Base-by-base conservation (phyloP, 1,140 invertebrate species). In the Brachionus sp. region DNA sequence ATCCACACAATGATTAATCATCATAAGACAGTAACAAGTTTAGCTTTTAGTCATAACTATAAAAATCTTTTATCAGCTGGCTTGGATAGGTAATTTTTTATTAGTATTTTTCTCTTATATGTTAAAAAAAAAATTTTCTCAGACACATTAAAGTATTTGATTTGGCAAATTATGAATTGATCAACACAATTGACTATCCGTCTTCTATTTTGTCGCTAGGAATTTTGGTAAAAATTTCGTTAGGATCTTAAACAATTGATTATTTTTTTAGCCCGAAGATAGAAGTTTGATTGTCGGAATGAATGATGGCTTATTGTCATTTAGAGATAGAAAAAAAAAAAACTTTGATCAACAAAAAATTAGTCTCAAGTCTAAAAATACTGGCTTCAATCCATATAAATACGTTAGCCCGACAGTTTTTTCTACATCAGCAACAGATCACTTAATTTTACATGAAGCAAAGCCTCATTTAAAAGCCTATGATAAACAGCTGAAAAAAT, bases 71-170 rank as follows among this genome's bases (percentile, higher is more conserved):
- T 98, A 84, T 97, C 95, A 7, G 95, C 93, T 5, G 95, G 95
- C 2, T 89, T 98, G 57, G 97, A 98, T 87, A 92, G 94, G 85
- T 89, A 85, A 19, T 9, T 50, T n/a, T 46, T 50, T n/a, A 50
- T 10, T 12, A 68, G 16, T 13, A 68, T 16, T 39, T 29, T 29
- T 3, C 29, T 29, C 3, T 29, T 29, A 2, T 1, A 29, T 29
- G 29, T 29, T 29, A 29, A 29, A 44, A 73, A 44, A 73, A 35
- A 78, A 78, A 50, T 25, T n/a, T n/a, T 86, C 86, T 64, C 85
- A 90, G 90, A 83, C 95, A 97, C 90, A 93, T 98, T 0, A 98
- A 98, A 90, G 92, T 98, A 85, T 97, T 96, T 89, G 88, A 98
- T 87, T 90, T 95, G 64, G 91, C 92, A 77, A 93, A 92, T 1